Conservation (phyloP, 2,888 invertebrate genomes). For the Temnothorax unifasciatus region DNA sequence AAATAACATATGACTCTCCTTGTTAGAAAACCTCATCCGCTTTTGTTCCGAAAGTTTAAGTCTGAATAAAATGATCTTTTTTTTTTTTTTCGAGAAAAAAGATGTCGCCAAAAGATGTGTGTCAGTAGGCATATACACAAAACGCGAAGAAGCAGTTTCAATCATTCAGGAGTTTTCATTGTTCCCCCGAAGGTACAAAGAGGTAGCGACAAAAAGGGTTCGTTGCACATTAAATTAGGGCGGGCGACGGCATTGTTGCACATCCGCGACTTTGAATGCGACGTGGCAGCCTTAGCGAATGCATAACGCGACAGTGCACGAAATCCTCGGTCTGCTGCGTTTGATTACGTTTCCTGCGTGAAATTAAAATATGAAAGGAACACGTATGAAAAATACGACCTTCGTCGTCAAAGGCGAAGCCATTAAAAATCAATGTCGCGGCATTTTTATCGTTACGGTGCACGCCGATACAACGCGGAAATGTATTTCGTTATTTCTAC, state of each 20-base stretch:
- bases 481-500: not conserved
- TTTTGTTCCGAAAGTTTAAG: not conserved
- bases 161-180: slow-evolving; percentile 34
- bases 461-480: too few relatives aligned
- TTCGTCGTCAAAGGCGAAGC: slow-evolving; percentile 32
- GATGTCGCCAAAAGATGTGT: not conserved
- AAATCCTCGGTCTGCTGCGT: slow-evolving; percentile 70
- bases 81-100: not conserved
- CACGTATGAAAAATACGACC: slow-evolving; percentile 43
- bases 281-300: slow-evolving; percentile 46
- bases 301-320: slow-evolving; percentile 58
- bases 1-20: too few relatives aligned
- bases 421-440: slow-evolving; percentile 31
- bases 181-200: slow-evolving; percentile 26
- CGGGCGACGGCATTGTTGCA: slow-evolving; percentile 33
- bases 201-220: slow-evolving; percentile 37
- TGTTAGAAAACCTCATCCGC: not conserved
- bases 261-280: slow-evolving; percentile 53
- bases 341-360: slow-evolving; percentile 64
- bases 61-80: not conserved
- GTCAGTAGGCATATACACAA: not conserved
- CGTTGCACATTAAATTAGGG: slow-evolving; percentile 43
- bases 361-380: slow-evolving; percentile 67
- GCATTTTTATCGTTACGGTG: slow-evolving; percentile 11
- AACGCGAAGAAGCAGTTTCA: not conserved